These are phyloP conservation scores for Rousettus leschenaultii DNA, from an alignment of 2,113 vertebrate species.

Conservation along the genomic window DNA sequence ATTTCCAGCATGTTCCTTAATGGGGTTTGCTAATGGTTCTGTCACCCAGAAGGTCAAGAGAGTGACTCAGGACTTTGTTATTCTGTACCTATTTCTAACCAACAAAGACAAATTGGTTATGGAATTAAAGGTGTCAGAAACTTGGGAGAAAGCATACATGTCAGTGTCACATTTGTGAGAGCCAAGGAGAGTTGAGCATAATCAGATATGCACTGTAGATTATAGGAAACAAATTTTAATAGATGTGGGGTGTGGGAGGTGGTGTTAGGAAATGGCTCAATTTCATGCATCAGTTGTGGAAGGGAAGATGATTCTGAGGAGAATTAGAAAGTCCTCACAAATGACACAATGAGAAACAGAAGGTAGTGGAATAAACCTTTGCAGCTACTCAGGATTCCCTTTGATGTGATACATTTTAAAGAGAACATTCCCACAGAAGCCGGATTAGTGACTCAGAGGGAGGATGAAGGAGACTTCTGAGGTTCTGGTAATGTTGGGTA, in stretches of 20 bases:
- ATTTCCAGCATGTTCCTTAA: background rate
- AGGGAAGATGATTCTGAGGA: background rate
- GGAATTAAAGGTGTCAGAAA: slow-evolving; percentile 39
- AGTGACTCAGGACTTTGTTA: slow-evolving; percentile 36
- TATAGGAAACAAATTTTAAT: background rate
- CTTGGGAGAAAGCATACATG: slow-evolving; percentile 2
- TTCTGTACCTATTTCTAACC: slow-evolving; percentile 22
- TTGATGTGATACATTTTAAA: background rate
- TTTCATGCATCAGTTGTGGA: background rate
- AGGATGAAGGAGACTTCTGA: background rate
- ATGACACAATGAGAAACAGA: background rate
- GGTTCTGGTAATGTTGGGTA: background rate
- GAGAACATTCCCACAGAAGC: background rate
- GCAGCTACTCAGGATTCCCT: background rate
- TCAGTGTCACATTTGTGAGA: background rate
- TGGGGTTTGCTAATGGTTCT: slow-evolving; percentile 27
- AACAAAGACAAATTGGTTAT: slow-evolving; percentile 51
- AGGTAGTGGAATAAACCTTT: background rate
- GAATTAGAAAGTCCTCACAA: background rate
- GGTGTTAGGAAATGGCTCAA: background rate
- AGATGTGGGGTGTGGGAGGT: background rate
- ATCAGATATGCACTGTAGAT: background rate
- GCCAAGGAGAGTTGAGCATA: background rate
- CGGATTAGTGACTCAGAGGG: background rate
- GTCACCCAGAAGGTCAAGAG: slow-evolving; percentile 32